Evolutionary conservation across 2,113 vertebrate species (phyloP).

Genomic region (Stomatorhinus ivindoensis): DNA sequence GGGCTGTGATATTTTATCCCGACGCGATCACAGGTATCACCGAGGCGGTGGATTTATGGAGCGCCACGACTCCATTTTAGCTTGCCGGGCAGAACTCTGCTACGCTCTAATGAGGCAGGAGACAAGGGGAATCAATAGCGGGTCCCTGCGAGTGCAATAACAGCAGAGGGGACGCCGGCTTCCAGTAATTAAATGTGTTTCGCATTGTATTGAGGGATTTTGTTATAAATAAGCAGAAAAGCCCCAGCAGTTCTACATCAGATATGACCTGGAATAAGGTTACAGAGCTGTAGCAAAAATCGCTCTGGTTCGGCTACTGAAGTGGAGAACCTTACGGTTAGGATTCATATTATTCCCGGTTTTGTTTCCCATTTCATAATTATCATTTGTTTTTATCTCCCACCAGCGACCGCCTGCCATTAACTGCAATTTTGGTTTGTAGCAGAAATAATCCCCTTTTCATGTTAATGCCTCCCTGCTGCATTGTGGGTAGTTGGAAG

Average conservation of each 20-base stretch:
- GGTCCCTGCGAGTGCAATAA: constrained; percentile 31
- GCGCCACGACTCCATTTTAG: constrained; percentile 37
- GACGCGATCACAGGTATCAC: constrained; percentile 34
- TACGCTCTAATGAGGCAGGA: constrained; percentile 51
- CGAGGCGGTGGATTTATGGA: constrained; percentile 42
- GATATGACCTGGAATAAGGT: constrained; percentile 20
- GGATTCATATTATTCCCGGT: neutral
- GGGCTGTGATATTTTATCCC: constrained; percentile 28
- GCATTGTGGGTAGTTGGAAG: neutral
- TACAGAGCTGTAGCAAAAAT: neutral
- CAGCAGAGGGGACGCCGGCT: constrained; percentile 26
- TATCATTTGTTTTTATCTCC: neutral
- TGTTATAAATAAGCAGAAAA: constrained; percentile 33
- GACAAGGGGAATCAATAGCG: constrained; percentile 52
- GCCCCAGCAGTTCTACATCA: constrained; percentile 20
- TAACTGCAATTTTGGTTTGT: neutral
- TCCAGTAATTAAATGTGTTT: constrained; percentile 46
- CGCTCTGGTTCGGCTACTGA: neutral
- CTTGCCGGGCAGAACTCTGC: constrained; percentile 41
- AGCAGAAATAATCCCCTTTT: neutral
- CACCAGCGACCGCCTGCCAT: neutral
- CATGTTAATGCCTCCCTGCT: neutral
- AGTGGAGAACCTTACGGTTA: neutral
- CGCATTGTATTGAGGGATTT: constrained; percentile 26
- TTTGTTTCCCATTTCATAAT: neutral